phyloP scores from a whole-genome alignment of 2,797 vertebrate species.

The Zalophus californianus region DNA sequence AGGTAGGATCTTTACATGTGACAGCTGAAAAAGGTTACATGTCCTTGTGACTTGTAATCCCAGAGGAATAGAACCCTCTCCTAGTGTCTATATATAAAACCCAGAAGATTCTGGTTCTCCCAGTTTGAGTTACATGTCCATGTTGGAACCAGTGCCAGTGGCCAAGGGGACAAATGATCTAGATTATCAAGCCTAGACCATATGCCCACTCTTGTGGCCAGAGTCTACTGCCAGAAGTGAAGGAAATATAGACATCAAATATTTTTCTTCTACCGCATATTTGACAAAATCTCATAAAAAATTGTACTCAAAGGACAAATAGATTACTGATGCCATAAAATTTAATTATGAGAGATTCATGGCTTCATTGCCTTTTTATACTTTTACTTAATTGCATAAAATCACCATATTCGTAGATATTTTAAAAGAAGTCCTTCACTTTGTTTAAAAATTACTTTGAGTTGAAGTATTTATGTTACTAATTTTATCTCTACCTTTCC shows the following conservation, averaged over 20 bases:
- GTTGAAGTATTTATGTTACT: slow-evolving; percentile 25
- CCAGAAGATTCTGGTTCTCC: neutral
- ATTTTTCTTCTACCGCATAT: neutral
- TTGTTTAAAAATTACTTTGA: slow-evolving; percentile 32
- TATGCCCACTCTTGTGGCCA: neutral
- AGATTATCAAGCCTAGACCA: neutral
- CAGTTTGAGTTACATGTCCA: neutral
- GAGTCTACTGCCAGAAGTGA: neutral
- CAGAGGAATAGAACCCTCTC: neutral
- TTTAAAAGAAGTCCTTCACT: neutral
- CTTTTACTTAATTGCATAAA: neutral
- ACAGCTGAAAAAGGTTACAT: neutral
- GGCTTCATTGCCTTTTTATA: neutral
- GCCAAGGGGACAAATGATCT: neutral
- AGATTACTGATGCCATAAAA: slow-evolving; percentile 10
- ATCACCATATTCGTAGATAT: neutral
- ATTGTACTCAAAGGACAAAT: neutral
- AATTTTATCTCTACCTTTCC: neutral
- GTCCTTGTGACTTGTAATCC: neutral
- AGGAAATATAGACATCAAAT: neutral
- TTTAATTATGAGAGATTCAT: neutral
- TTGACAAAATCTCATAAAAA: slow-evolving; percentile 10
- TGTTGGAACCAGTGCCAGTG: neutral
- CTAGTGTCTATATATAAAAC: neutral
- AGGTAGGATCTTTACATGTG: neutral